phyloP scores from a whole-genome alignment of 2,888 invertebrate species.

The Iphiclides podalirius region DNA sequence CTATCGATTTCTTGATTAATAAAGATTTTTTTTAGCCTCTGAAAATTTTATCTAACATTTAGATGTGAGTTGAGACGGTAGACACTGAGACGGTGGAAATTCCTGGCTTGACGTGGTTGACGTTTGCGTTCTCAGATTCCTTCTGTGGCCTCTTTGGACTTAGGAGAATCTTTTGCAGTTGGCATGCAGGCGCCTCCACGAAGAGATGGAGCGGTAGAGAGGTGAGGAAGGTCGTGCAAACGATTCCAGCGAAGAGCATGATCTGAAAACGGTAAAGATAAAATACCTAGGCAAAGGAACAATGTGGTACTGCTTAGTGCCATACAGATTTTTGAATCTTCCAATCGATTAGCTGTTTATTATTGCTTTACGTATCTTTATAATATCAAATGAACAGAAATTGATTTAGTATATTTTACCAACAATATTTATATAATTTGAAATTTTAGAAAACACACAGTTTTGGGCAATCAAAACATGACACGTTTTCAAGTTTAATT shows the following conservation, averaged over 20 bases:
- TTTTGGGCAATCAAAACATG: too few relatives aligned
- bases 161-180: constrained; percentile 63
- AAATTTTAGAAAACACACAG: too few relatives aligned
- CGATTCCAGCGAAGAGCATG: constrained; percentile 69
- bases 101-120: constrained; percentile 60
- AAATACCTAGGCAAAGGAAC: too few relatives aligned
- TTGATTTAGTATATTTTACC: too few relatives aligned
- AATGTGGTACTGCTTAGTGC: neutral
- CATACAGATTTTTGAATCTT: constrained; percentile 8
- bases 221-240: constrained; percentile 55
- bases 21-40: too few relatives aligned
- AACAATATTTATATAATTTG: too few relatives aligned
- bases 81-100: constrained; percentile 64
- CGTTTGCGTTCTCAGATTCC: constrained; percentile 47
- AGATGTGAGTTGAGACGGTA: constrained; percentile 71
- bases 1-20: too few relatives aligned
- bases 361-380: too few relatives aligned
- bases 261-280: constrained; percentile 53
- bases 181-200: constrained; percentile 67
- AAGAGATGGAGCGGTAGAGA: constrained; percentile 64
- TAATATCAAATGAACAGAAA: too few relatives aligned
- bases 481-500: too few relatives aligned
- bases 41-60: too few relatives aligned
- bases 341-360: too few relatives aligned
- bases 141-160: constrained; percentile 53